Evolutionary conservation across 2,113 vertebrate species (phyloP), one percentile per base, ranked within the genome.

Genomic region (Maccullochella peelii): DNA sequence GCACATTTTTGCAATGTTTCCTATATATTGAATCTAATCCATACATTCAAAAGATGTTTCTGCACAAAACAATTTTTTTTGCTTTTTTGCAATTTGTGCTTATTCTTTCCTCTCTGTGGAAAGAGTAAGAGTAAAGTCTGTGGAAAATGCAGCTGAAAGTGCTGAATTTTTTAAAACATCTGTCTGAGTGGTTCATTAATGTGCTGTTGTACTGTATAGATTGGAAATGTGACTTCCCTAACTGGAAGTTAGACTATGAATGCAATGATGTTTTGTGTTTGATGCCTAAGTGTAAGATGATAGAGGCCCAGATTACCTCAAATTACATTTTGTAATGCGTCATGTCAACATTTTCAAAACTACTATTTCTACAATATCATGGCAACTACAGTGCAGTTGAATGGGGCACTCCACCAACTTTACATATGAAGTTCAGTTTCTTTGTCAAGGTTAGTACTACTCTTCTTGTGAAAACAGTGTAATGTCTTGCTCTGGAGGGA

Each of bases 1-100:
- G 68, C 40, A 76, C n/a, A 8, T 20, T 65, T 73, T 66, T 71
- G 50, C 57, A 16, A 36, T 20, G 12, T 66, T 58, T 80, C 8
- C 47, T 68, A 16, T 25, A 38, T 18, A 36, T 25, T 52, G 25
- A 44, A 44, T 73, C 30, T 7, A 18, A 18, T 57, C 5, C 14
- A 36, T 66, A 55, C n/a, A n/a, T n/a, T n/a, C n/a, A n/a, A n/a
- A n/a, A n/a, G n/a, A n/a, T n/a, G n/a, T n/a, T n/a, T n/a, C 40
- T 10, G 16, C 42, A 18, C 36, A 2, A n/a, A 67, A 77, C 8
- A 2, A 47, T 42, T 57, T 15, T n/a, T 27, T 20, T 4, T n/a
- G n/a, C n/a, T 55, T 25, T 42, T 42, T 44, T 27, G 8, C 18
- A 21, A 42, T 44, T 44, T 55, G 8, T 25, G 33, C 23, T 30